Conservation (phyloP, 23 tunicate species). For the Trididemnum clinides region DNA sequence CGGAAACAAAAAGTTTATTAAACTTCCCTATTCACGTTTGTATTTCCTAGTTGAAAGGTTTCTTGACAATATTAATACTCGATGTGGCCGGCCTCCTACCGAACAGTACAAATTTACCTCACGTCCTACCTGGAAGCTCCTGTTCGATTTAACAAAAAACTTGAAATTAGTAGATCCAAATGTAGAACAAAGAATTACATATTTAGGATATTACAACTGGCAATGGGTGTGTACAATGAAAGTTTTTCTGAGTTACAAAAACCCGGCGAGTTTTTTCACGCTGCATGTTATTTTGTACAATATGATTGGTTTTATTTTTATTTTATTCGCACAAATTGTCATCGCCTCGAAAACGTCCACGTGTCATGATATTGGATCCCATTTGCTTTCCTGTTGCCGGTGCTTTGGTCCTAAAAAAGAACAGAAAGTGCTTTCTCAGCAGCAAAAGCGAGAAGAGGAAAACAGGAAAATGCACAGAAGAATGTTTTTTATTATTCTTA, state of each 20-base stretch:
- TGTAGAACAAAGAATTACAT: not conserved
- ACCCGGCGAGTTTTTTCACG: constrained; percentile 3
- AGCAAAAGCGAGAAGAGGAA: constrained; percentile 10
- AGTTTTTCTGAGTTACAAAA: not conserved
- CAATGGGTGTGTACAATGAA: constrained; percentile 26
- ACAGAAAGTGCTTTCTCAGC: not conserved
- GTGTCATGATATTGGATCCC: not conserved
- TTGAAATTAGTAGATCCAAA: not conserved
- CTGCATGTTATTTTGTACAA: not conserved
- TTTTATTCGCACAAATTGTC: not conserved
- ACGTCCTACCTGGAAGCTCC: not conserved
- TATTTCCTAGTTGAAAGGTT: not conserved
- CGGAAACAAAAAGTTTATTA: not conserved
- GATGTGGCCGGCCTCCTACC: not conserved
- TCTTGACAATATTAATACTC: not conserved
- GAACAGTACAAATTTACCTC: not conserved
- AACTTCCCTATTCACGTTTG: not conserved
- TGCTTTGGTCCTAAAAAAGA: not conserved
- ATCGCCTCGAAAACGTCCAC: constrained; percentile 16
- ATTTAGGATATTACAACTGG: constrained; percentile 8
- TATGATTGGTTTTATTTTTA: not conserved
- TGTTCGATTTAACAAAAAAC: not conserved
- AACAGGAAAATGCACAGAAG: constrained; percentile 25
- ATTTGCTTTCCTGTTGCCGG: too few relatives aligned
- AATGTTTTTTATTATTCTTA: constrained; percentile 27